Percentiles rank a stretch among this genome's conserved stretches.
Conservation (phyloP, 1,140 invertebrate species). For the Drosophila watanabei region DNA sequence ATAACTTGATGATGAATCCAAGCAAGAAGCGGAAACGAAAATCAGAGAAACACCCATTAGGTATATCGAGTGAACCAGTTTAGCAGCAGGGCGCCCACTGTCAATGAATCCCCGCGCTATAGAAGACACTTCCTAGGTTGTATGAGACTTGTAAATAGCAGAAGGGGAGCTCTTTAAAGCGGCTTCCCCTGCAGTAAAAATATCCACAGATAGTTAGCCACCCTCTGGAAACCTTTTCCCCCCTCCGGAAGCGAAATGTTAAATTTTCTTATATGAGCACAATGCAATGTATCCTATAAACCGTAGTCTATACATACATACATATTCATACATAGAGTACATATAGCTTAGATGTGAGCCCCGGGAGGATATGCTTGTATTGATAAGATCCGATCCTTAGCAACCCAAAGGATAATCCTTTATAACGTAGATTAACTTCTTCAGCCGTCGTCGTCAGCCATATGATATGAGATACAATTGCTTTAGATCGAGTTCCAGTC, state of each 20-base stretch:
- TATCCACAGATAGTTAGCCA: constrained; percentile 7
- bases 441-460: constrained; percentile 46
- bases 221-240: background rate
- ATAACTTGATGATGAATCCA: constrained; percentile 32
- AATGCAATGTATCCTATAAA: constrained; percentile 84
- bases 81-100: constrained; percentile 60
- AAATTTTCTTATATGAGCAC: constrained; percentile 81
- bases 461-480: constrained; percentile 59
- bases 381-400: constrained; percentile 28
- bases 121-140: constrained; percentile 73
- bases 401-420: constrained; percentile 29
- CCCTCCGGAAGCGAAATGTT: constrained; percentile 61
- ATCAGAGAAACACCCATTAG: constrained; percentile 74
- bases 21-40: constrained; percentile 42
- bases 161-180: constrained; percentile 5
- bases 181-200: background rate
- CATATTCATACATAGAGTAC: constrained; percentile 52
- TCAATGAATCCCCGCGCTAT: constrained; percentile 44
- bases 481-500: constrained; percentile 66
- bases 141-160: constrained; percentile 72
- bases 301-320: constrained; percentile 73
- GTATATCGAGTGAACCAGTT: constrained; percentile 77
- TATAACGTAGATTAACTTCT: constrained; percentile 41
- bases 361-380: constrained; percentile 30
- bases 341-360: constrained; percentile 33